Conservation (phyloP, 1,140 invertebrate genomes). For the Euborellia annulipes region DNA sequence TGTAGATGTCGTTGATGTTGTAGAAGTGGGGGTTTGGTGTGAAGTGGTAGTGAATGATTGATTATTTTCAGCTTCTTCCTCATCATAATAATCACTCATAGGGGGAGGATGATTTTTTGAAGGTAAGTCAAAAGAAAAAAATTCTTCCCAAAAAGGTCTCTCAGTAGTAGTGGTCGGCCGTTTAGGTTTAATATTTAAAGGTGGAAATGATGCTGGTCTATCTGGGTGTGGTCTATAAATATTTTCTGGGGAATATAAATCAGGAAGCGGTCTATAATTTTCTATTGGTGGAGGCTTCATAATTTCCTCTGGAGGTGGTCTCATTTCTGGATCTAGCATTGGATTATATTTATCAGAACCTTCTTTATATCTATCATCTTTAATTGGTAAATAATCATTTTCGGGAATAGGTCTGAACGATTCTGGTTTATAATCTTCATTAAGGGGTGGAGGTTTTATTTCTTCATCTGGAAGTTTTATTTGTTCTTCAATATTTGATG, state of each 20-base stretch:
- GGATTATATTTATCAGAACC: constrained; percentile 23
- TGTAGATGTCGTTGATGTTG: constrained; percentile 2
- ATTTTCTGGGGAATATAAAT: no score
- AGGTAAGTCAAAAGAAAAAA: neutral
- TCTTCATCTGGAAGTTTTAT: constrained; percentile 7
- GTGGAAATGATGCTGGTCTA: no score
- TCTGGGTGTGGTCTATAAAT: no score
- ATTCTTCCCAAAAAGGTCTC: neutral
- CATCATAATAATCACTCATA: neutral
- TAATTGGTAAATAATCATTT: neutral
- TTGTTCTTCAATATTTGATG: no score
- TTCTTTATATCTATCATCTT: constrained; percentile 15
- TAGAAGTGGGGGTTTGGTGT: neutral
- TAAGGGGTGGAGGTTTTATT: neutral
- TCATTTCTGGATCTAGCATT: constrained; percentile 11
- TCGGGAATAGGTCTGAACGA: constrained; percentile 3
- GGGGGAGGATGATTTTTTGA: no score
- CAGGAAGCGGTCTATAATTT: no score
- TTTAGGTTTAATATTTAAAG: neutral
- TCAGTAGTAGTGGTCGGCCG: neutral
- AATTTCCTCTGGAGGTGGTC: constrained; percentile 8
- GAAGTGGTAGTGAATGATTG: neutral
- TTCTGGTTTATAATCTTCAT: neutral
- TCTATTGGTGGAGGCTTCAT: neutral
- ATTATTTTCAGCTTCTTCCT: neutral